phyloP scores from a whole-genome alignment of 2,888 invertebrate species.

The Ophion slaviceki region DNA sequence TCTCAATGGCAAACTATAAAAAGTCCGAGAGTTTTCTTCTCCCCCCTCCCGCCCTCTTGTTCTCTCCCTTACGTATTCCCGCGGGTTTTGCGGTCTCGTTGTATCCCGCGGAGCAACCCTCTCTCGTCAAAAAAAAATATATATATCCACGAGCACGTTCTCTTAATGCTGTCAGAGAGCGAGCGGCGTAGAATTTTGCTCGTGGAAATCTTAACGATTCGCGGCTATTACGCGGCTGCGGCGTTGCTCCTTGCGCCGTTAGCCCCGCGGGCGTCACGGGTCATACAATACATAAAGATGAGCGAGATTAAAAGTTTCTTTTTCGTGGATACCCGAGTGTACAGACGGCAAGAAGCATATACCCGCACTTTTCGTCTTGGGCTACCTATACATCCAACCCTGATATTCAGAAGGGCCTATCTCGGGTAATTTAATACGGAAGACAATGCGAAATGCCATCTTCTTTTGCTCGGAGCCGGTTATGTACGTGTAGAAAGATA shows the following conservation, averaged over 20 bases:
- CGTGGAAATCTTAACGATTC: conserved; percentile 69
- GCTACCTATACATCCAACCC: background rate
- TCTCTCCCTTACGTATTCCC: conserved; percentile 12
- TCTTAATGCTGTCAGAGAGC: conserved; percentile 48
- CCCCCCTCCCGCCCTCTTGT: background rate
- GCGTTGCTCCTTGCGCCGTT: conserved; percentile 35
- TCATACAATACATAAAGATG: conserved; percentile 69
- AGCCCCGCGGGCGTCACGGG: conserved; percentile 64
- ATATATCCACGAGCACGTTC: conserved; percentile 1
- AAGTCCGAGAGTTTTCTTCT: conserved; percentile 36
- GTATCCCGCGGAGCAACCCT: conserved; percentile 17
- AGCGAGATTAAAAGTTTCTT: conserved; percentile 77
- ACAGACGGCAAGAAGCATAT: conserved; percentile 2
- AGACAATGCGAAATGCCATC: conserved; percentile 5
- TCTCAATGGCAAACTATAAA: conserved; percentile 55
- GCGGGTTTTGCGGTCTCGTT: conserved; percentile 12
- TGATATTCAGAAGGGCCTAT: conserved; percentile 28
- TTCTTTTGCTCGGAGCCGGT: background rate
- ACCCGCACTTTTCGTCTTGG: background rate
- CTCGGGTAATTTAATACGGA: conserved; percentile 11
- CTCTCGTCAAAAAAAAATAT: conserved; percentile 34
- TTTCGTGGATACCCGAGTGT: conserved; percentile 46
- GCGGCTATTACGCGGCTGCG: conserved; percentile 65
- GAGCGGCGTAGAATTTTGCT: conserved; percentile 6
- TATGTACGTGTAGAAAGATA: conserved; percentile 16